Percentiles rank a stretch among this genome's conserved stretches.
Conservation (phyloP, 2,888 invertebrate species). For the Scaeva pyrastri region DNA sequence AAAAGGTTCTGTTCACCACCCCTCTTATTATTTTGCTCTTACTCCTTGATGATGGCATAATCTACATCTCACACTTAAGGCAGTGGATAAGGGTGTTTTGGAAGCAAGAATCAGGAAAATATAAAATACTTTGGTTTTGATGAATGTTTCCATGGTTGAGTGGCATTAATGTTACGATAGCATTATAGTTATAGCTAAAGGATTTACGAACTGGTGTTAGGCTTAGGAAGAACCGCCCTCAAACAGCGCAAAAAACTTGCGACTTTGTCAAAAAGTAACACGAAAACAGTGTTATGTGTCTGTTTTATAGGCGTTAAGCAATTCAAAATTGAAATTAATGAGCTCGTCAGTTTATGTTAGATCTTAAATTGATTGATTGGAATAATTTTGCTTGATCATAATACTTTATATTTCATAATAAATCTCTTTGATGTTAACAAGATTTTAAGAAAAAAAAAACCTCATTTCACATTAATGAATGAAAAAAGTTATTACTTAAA, state of each 20-base stretch:
- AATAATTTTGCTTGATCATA: neutral
- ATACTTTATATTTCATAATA: too few species aligned
- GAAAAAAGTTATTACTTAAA: too few species aligned
- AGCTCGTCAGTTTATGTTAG: conserved; percentile 55
- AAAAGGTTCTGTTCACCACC: conserved; percentile 17
- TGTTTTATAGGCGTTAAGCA: conserved; percentile 12
- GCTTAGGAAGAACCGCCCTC: conserved; percentile 39
- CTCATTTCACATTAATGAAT: too few species aligned
- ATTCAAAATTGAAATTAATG: conserved; percentile 66
- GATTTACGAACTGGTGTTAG: conserved; percentile 50
- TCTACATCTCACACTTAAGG: conserved; percentile 56
- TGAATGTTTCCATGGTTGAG: conserved; percentile 77
- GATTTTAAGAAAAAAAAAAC: too few species aligned
- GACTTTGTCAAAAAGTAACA: neutral
- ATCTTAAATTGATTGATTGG: conserved; percentile 37
- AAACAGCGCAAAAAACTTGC: neutral
- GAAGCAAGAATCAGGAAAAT: conserved; percentile 28
- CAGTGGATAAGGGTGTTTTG: conserved; percentile 35
- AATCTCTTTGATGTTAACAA: too few species aligned
- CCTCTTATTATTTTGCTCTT: conserved; percentile 7
- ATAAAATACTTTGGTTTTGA: conserved; percentile 65
- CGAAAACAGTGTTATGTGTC: conserved; percentile 40
- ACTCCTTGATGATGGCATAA: conserved; percentile 36
- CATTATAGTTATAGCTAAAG: conserved; percentile 70
- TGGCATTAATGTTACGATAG: conserved; percentile 78